Base-by-base conservation (phyloP, 2,888 invertebrate genomes). In the Pinctada fucata region DNA sequence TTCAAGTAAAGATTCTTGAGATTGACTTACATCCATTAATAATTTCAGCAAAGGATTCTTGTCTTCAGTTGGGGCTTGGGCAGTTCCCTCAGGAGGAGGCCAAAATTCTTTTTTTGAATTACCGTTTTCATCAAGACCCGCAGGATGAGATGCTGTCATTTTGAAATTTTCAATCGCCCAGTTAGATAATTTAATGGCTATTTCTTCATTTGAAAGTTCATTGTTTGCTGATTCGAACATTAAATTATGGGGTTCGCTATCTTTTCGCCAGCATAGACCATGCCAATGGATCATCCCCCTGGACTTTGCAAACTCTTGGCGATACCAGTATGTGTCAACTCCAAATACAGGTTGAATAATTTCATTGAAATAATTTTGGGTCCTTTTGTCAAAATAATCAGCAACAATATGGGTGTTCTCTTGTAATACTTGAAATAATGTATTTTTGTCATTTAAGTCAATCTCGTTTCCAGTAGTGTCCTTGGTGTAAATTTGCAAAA, bases 51-150 rank as follows among this genome's bases (percentile, higher is more conserved):
- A 71, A 4, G 83, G 83, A 67, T 82, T 87, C 78, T 81, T 82
- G 10, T 83, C 78, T 75, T 83, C 83, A 48, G 83, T 81, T 47
- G 86, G 85, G 13, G 79, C 52, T 45, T 71, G 71, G 48, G 82
- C 83, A 66, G 82, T 81, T 49, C 86, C 83, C 69, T 87, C 86
- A 16, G 83, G 87, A 13, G 84, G 84, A 6, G 85, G 83, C 86
- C 86, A 87, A 0, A 84, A 72, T 48, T 84, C 75, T 83, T 84
- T 86, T 13, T 77, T 78, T 48, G 82, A 77, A 3, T 79, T 52
- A 6, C 83, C 82, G 63, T 69, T 70, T 16, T 63, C 76, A 82
- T 84, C 80, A 63, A 31, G 73, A 45, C 83, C 83, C 48, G 76
- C 83, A 58, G 86, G 85, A 81, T 85, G 86, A 16, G n/a, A 73